Percentiles rank a stretch among this genome's conserved stretches.
phyloP scores from a whole-genome alignment of 2,113 vertebrate genomes.

The Odocoileus virginianus region DNA sequence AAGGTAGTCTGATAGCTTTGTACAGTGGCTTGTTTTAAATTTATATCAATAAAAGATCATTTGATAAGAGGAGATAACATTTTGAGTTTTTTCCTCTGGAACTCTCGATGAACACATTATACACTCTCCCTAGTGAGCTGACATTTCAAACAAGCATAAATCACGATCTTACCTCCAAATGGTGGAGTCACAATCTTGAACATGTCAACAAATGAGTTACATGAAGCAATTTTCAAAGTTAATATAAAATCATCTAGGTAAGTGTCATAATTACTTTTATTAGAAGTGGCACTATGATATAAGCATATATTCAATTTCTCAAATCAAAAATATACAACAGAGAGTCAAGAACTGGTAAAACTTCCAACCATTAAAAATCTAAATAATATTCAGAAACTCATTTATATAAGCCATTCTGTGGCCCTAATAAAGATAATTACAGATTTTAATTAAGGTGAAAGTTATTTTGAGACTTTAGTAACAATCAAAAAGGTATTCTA shows the following conservation, averaged over 20 bases:
- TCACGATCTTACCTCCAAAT: neutral
- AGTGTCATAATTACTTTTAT: slow-evolving; percentile 44
- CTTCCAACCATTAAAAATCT: neutral
- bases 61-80: neutral
- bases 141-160: slow-evolving; percentile 36
- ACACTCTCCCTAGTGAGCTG: neutral
- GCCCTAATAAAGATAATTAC: neutral
- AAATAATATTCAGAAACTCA: neutral
- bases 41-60: neutral
- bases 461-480: neutral
- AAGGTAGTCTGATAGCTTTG: neutral
- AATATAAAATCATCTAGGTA: neutral
- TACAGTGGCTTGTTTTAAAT: neutral
- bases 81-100: slow-evolving; percentile 30
- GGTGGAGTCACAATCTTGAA: neutral
- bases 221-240: slow-evolving; percentile 16
- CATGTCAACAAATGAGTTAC: neutral
- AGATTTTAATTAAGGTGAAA: slow-evolving; percentile 13
- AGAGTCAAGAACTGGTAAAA: neutral
- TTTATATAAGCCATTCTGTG: neutral
- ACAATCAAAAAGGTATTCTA: neutral
- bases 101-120: neutral
- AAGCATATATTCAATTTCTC: slow-evolving; percentile 1
- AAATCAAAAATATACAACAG: neutral
- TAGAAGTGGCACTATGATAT: neutral